Evolutionary conservation across 2,888 invertebrate genomes (phyloP), one percentile per base, ranked within the genome.

Genomic region (Zootermopsis nevadensis): DNA sequence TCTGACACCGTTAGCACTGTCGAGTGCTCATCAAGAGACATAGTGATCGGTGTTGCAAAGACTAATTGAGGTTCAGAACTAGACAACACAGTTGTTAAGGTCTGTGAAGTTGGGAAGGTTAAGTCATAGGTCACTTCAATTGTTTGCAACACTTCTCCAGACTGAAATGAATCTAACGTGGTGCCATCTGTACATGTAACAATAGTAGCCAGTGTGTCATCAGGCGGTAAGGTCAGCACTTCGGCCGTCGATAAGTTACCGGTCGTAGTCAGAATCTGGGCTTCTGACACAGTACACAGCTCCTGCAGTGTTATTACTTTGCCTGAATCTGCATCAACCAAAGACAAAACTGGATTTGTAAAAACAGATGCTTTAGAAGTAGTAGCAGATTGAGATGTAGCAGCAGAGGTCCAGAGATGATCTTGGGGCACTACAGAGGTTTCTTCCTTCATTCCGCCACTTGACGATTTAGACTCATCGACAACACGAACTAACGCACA

Each of bases 1-100:
- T 69, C 31, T 31, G 69, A 69, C 24, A 74, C 74, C n/a, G 74
- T 27, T 6, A 74, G 74, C 10, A 74, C 38, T 22, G 74, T 74
- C 22, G 10, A 19, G 22, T 30, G 4, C 74, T 74, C 38, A 38
- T 74, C 74, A 15, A 74, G 38, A n/a, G 74, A 74, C 74, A 74
- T 74, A 38, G 74, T 35, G 74, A 74, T 74, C 3, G 35, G 74
- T 38, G 74, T 74, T 35, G 74, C 74, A 74, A 74, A 74, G 24
- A 74, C 74, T n/a, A 74, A n/a, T 12, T 38, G 74, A 8, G 74
- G 74, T 38, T 74, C 74, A 7, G 74, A 74, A 33, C 31, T 69
- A 31, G 69, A 69, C n/a, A 74, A 38, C 6, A 42, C 74, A 22
- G 74, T 74, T 27, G 74, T 38, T 27, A 74, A 38, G 8, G 74